These are phyloP conservation scores for Dolomedes plantarius DNA, from an alignment of 2,888 invertebrate genomes.

Conservation along the genomic window DNA sequence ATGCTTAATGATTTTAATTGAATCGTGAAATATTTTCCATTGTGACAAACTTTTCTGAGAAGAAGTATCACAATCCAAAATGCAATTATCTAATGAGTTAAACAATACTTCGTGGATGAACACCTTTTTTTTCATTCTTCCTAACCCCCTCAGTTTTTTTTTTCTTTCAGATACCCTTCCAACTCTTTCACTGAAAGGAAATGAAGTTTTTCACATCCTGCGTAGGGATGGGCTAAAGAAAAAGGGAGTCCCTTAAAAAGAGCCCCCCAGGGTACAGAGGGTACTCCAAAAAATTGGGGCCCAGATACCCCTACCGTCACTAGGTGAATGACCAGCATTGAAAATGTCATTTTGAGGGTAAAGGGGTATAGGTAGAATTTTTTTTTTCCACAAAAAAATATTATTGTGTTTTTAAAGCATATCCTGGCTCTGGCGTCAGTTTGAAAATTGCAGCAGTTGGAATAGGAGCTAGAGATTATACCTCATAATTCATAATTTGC, in stretches of 20 bases:
- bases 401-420: neutral
- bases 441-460: constrained; percentile 17
- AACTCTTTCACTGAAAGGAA: constrained; percentile 57
- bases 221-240: constrained; percentile 35
- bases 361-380: constrained; percentile 41
- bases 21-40: too few species aligned
- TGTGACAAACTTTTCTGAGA: too few species aligned
- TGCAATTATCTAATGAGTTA: too few species aligned
- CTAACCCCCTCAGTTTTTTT: constrained; percentile 3
- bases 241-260: constrained; percentile 30
- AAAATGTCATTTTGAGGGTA: constrained; percentile 45
- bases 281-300: constrained; percentile 35
- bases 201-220: constrained; percentile 56
- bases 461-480: neutral
- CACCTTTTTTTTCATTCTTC: too few species aligned
- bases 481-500: too few species aligned
- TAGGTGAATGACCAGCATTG: constrained; percentile 64
- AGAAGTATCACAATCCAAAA: too few species aligned
- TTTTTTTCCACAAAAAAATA: constrained; percentile 16
- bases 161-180: neutral
- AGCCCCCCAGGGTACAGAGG: constrained; percentile 24
- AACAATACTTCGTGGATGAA: too few species aligned
- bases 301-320: constrained; percentile 25
- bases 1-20: too few species aligned
- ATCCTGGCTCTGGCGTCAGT: neutral